These are phyloP conservation scores for Leucopternis melanops DNA, from an alignment of 2,113 vertebrate genomes.

Conservation along the genomic window DNA sequence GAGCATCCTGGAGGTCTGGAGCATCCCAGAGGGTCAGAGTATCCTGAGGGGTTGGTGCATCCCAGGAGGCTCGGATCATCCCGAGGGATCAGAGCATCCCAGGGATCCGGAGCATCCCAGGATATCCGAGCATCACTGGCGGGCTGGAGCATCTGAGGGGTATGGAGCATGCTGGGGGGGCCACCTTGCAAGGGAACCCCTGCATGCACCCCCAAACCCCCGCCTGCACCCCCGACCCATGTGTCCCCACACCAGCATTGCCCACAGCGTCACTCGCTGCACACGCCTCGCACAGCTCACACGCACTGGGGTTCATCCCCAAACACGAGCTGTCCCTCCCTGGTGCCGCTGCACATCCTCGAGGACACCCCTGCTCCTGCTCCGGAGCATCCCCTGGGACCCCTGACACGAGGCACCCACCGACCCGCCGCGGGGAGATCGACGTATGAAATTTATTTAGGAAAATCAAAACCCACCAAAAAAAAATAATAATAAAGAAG, in stretches of 20 bases:
- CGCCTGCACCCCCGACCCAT: no score
- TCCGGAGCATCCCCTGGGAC: not conserved
- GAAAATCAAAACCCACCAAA: slow-evolving; percentile 55
- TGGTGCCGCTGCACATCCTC: not conserved
- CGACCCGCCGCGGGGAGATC: not conserved
- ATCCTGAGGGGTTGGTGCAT: not conserved
- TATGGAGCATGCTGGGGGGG: no score
- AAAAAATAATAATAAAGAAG: not conserved
- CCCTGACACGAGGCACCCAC: not conserved
- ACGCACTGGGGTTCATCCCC: not conserved
- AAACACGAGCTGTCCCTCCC: not conserved
- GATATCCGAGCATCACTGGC: not conserved
- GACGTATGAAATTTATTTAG: slow-evolving; percentile 69
- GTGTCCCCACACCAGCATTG: not conserved
- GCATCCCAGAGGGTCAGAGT: no score
- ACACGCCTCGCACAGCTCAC: not conserved
- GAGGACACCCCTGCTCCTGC: not conserved
- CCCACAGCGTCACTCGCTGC: not conserved
- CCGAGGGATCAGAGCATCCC: no score
- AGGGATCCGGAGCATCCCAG: no score
- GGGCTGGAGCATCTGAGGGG: not conserved
- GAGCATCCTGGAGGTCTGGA: not conserved
- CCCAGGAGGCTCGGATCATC: not conserved
- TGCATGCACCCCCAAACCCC: not conserved
- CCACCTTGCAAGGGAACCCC: not conserved